Evolutionary conservation across 2,113 vertebrate species (phyloP).

Genomic region (Corythornis madagascariensis): DNA sequence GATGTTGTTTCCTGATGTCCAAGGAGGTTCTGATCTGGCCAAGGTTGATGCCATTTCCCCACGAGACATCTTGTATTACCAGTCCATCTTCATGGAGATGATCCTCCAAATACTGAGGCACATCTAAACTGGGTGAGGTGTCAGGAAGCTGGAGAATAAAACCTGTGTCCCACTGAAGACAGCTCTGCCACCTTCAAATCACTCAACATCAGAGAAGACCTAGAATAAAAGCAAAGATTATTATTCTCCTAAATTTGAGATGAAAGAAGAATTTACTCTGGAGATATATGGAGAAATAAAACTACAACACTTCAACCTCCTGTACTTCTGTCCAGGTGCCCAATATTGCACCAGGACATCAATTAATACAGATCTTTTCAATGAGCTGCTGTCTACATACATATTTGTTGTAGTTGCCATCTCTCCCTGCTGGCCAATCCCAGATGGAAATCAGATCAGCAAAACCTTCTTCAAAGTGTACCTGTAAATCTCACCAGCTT

Average conservation of each 20-base stretch:
- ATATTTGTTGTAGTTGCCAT: rapidly evolving
- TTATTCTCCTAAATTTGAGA: background rate
- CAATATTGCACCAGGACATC: background rate
- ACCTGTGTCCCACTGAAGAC: background rate
- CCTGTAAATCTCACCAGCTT: background rate
- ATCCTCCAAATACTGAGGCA: background rate
- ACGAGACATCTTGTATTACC: background rate
- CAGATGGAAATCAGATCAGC: background rate
- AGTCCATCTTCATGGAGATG: background rate
- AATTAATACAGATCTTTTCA: background rate
- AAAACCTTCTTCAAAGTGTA: background rate
- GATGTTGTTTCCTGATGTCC: background rate
- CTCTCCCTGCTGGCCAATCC: background rate
- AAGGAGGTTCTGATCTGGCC: background rate
- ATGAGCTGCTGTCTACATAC: background rate
- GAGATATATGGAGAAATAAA: background rate
- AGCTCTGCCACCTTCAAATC: background rate
- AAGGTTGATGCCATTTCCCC: background rate
- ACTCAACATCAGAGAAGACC: background rate
- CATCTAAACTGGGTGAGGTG: rapidly evolving
- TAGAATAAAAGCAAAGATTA: background rate
- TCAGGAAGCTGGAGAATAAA: background rate
- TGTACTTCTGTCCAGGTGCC: background rate
- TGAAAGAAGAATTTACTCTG: background rate
- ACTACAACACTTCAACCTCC: background rate